Evolutionary conservation across 2,888 invertebrate genomes (phyloP).

Genomic region (Pristionchus arcanus): DNA sequence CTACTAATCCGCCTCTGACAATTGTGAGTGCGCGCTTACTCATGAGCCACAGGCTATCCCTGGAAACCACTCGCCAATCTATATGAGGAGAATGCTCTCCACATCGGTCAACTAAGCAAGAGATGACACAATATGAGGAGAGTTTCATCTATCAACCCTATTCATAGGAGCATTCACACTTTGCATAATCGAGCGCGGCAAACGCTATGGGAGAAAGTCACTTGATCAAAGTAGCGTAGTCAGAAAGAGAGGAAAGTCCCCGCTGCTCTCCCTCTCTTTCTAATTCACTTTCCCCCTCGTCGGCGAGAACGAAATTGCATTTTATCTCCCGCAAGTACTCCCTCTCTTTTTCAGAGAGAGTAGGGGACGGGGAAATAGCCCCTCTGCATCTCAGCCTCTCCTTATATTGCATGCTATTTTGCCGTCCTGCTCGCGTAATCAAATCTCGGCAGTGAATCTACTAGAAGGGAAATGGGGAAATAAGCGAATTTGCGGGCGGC

Average conservation of each 20-base stretch:
- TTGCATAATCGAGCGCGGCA: constrained; percentile 5
- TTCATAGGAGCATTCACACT: constrained; percentile 33
- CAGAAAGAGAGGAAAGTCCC: not conserved
- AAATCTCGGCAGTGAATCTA: not conserved
- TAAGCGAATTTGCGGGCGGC: constrained; percentile 31
- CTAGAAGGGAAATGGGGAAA: not conserved
- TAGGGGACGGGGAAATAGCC: not conserved
- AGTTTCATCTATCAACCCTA: too few species aligned
- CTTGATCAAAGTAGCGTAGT: constrained; percentile 15
- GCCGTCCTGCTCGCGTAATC: not conserved
- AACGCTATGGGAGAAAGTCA: not conserved
- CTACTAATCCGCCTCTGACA: too few species aligned
- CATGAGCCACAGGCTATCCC: too few species aligned
- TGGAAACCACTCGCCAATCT: too few species aligned
- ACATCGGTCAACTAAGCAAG: too few species aligned
- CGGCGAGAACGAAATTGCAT: constrained; percentile 25
- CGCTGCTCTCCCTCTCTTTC: too few species aligned
- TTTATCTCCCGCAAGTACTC: constrained; percentile 15
- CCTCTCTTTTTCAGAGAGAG: not conserved
- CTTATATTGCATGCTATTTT: not conserved
- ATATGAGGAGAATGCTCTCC: too few species aligned
- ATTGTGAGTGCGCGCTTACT: too few species aligned
- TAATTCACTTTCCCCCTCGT: constrained; percentile 8
- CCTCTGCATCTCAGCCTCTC: too few species aligned
- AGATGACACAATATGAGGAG: too few species aligned